Evolutionary conservation across 2,797 vertebrate genomes (phyloP).

Genomic region (Megaceryle alcyon): DNA sequence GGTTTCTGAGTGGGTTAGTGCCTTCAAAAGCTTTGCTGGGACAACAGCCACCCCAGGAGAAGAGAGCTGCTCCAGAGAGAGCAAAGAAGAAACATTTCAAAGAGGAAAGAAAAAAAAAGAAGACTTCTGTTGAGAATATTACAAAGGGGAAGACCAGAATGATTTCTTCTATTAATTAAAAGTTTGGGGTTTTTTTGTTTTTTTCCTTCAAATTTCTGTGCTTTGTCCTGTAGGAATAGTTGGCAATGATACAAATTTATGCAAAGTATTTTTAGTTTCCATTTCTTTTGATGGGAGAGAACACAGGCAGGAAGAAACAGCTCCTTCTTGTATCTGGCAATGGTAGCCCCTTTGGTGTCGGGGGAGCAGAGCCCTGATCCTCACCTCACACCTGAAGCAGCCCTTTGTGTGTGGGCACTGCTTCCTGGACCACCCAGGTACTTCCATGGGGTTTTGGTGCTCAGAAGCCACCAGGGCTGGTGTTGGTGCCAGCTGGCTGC

Average conservation of each 20-base stretch:
- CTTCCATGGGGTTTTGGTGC: not conserved
- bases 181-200: no score
- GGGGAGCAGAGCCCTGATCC: not conserved
- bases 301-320: not conserved
- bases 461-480: not conserved
- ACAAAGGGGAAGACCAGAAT: not conserved
- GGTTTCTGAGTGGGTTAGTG: no score
- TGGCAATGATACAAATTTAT: constrained; percentile 16
- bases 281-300: not conserved
- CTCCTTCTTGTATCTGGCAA: not conserved
- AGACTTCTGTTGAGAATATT: not conserved
- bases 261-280: not conserved
- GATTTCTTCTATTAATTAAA: constrained; percentile 14
- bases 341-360: accelerated
- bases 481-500: accelerated
- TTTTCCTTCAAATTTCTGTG: not conserved
- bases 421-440: not conserved
- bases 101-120: not conserved
- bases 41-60: not conserved
- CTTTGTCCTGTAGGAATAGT: not conserved
- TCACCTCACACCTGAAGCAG: accelerated
- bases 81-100: not conserved
- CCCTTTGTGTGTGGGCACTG: not conserved
- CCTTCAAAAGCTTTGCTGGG: not conserved
- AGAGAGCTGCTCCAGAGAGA: not conserved